A percentile compares a stretch with the other conserved stretches of the same genome.
These are phyloP conservation scores for Toxotes lorentzi DNA, from an alignment of 2,797 vertebrate species.

Conservation along the genomic window DNA sequence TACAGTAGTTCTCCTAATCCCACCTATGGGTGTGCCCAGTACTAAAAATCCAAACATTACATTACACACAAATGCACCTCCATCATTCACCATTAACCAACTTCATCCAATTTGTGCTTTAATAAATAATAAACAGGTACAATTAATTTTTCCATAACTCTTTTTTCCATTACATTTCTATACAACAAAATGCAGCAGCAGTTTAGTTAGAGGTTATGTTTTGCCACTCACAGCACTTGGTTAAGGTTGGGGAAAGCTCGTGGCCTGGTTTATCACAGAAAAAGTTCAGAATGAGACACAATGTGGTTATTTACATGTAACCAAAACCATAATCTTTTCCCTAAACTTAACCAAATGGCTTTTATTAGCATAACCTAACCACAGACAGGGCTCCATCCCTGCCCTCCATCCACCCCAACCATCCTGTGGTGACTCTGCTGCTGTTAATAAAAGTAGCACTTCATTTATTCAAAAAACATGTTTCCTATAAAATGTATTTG, in stretches of 20 bases:
- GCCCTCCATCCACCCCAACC: not conserved
- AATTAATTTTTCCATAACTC: not conserved
- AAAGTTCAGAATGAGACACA: not conserved
- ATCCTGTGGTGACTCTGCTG: not conserved
- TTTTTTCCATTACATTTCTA: too few relatives aligned
- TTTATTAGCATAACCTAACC: not conserved
- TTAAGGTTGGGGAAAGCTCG: not conserved
- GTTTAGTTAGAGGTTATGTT: not conserved
- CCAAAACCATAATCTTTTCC: not conserved
- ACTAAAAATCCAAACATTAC: conserved; percentile 24
- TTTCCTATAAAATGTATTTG: not conserved
- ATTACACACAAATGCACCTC: conserved; percentile 9
- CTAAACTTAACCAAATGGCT: not conserved
- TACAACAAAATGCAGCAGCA: too few relatives aligned
- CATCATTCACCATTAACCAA: not conserved
- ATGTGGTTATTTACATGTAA: not conserved
- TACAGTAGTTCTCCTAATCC: conserved; percentile 12
- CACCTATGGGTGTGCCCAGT: not conserved
- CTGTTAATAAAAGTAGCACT: not conserved
- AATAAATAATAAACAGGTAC: conserved; percentile 8
- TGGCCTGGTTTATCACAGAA: not conserved
- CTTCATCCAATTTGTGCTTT: conserved; percentile 17
- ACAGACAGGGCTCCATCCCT: not conserved
- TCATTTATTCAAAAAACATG: not conserved
- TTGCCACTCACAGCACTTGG: not conserved